Evolutionary conservation across 2,113 vertebrate genomes (phyloP), one percentile per base, ranked within the genome.

Genomic region (Misgurnus mizolepis): DNA sequence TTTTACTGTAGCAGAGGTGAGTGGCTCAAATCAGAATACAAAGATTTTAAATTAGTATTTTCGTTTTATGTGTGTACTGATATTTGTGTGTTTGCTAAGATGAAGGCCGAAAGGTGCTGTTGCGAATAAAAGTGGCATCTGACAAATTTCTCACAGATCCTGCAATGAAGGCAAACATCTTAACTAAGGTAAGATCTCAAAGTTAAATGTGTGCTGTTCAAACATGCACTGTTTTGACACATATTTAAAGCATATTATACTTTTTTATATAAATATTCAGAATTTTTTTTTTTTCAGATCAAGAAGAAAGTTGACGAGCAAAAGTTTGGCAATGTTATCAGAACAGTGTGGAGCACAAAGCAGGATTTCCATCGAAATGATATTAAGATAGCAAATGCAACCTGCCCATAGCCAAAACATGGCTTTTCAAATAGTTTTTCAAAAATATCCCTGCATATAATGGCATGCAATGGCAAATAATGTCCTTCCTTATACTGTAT

Each of bases 1-100:
- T 58, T 43, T 73, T 73, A 12, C 71, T 73, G 55, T 14, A 73
- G 71, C 39, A 39, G 39, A 60, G 55, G 71, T 71, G 47, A 71
- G 27, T 68, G 0, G 43, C 18, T 70, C 45, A 50, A 50, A 53
- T 22, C 3, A 5, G 43, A 67, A 18, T 45, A 27, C 6, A 39
- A 70, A 7, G 6, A 47, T 47, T 47, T 47, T 47, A 47, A 53
- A 56, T 40, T 34, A 34, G n/a, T 2, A 34, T 7, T 12, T 34
- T 47, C 0, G 6, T n/a, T 18, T 45, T 11, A 0, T 53, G 9
- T 56, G 11, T 18, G 15, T 53, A 27, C 39, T 1, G 45, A 10
- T 47, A 7, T 47, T 7, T 47, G 45, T 47, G 5, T 43, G 8
- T 73, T 3, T 73, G 1, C 17, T 56, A 58, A 60, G 70, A 4